phyloP scores from a whole-genome alignment of 2,113 vertebrate genomes.

The Odobenus rosmarus region DNA sequence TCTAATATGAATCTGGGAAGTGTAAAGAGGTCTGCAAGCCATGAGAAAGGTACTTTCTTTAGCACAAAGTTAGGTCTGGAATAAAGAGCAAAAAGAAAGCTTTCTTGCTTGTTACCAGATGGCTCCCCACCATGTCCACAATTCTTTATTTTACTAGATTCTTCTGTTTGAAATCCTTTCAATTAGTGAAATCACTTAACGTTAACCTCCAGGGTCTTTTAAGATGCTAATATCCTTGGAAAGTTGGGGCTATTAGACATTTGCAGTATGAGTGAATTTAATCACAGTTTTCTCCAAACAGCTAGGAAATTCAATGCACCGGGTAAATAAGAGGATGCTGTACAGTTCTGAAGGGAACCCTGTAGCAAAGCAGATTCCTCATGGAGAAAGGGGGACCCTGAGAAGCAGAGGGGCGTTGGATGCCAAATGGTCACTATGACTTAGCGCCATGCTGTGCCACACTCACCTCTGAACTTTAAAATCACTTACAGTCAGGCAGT shows the following conservation, averaged over 20 bases:
- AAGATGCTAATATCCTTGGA: background rate
- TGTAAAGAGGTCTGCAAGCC: background rate
- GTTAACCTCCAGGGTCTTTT: background rate
- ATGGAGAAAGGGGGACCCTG: too few relatives aligned
- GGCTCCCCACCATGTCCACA: background rate
- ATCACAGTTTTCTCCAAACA: background rate
- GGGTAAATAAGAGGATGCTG: background rate
- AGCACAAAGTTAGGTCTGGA: background rate
- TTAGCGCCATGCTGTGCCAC: background rate
- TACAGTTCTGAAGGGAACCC: background rate
- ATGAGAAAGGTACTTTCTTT: background rate
- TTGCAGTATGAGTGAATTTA: background rate
- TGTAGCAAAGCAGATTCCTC: background rate
- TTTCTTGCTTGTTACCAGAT: background rate
- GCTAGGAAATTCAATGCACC: background rate
- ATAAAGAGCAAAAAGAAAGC: background rate
- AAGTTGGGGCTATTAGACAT: background rate
- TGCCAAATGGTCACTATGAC: background rate
- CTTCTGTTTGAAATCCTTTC: background rate
- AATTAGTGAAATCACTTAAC: conserved; percentile 35
- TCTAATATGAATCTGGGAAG: background rate
- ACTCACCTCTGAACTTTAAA: background rate
- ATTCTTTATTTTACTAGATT: conserved; percentile 25
- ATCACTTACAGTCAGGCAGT: background rate
- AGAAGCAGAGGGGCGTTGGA: background rate